A percentile compares a stretch with the other conserved stretches of the same genome.
These are phyloP conservation scores for Corythoichthys intestinalis DNA, from an alignment of 2,113 vertebrate genomes.

Conservation along the genomic window DNA sequence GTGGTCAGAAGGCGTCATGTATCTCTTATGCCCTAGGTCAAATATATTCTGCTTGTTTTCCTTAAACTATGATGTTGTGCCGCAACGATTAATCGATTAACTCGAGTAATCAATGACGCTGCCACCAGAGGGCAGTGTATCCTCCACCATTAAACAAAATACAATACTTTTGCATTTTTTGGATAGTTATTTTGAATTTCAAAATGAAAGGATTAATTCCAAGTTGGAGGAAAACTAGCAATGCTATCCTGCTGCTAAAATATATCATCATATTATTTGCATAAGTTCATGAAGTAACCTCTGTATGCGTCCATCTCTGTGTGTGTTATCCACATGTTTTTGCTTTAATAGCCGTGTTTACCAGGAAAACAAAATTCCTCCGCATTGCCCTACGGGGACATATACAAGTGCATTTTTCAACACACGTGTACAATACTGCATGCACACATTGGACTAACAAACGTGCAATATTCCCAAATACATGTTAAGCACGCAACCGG, in stretches of 20 bases:
- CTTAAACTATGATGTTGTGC: too few species aligned
- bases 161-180: too few species aligned
- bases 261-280: constrained; percentile 38
- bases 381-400: constrained; percentile 32
- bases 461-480: constrained; percentile 27
- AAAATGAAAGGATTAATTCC: too few species aligned
- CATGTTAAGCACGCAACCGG: constrained; percentile 45
- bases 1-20: too few species aligned
- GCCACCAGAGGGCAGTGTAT: too few species aligned
- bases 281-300: constrained; percentile 23
- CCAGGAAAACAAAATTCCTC: constrained; percentile 41
- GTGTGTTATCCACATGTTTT: constrained; percentile 52
- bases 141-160: too few species aligned
- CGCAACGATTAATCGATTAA: too few species aligned
- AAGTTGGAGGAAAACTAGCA: constrained; percentile 37
- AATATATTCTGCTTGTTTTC: too few species aligned
- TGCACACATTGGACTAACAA: constrained; percentile 15
- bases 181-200: too few species aligned
- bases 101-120: too few species aligned
- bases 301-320: constrained; percentile 17
- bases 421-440: constrained; percentile 19
- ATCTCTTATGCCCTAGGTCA: too few species aligned
- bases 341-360: constrained; percentile 63
- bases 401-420: constrained; percentile 37
- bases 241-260: constrained; percentile 41